Base-by-base conservation (phyloP, 2,888 invertebrate species). In the Oscheius sp. region DNA sequence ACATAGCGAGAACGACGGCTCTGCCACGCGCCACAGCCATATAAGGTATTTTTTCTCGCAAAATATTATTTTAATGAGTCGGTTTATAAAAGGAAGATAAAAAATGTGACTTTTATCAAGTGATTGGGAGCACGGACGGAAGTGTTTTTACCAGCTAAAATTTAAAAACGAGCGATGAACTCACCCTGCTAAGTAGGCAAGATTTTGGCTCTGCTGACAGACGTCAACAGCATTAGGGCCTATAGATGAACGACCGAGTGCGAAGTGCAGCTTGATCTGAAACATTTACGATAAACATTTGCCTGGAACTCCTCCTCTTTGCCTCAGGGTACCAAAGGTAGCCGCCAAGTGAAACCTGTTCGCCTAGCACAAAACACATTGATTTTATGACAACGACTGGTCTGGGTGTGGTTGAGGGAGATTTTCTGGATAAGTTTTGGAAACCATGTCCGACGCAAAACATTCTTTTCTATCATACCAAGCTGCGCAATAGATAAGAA, bases 221-320 rank as follows among this genome's bases (percentile, higher is more conserved):
- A 70, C 64, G 20, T 72, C 74, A 9, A 74, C 47, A 32, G 68
- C 62, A 33, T 74, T 74, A 8, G 68, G 68, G 12, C 62, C 64
- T 20, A 72, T 69, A 33, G 66, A 63, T 63, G 68, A 72, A 24
- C 72, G 67, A 30, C 74, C 74, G 32, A 74, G 57, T 17, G 72
- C 68, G 30, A 61, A 62, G 66, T 74, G 70, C 36, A 74, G 68
- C 61, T 68, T 72, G 51, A 72, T 72, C 74, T 74, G 69, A 36
- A 70, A 59, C 33, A 56, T 62, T 36, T n/a, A n/a, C n/a, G n/a
- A n/a, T n/a, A n/a, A n/a, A n/a, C n/a, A n/a, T n/a, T n/a, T n/a
- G n/a, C n/a, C n/a, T n/a, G n/a, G n/a, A 51, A 12, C 2, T 54
- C 20, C 33, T 32, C 33, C 51, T 57, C 41, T 41, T 38, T 30